phyloP scores from a whole-genome alignment of 2,113 vertebrate genomes.

The Dromaius novaehollandiae region DNA sequence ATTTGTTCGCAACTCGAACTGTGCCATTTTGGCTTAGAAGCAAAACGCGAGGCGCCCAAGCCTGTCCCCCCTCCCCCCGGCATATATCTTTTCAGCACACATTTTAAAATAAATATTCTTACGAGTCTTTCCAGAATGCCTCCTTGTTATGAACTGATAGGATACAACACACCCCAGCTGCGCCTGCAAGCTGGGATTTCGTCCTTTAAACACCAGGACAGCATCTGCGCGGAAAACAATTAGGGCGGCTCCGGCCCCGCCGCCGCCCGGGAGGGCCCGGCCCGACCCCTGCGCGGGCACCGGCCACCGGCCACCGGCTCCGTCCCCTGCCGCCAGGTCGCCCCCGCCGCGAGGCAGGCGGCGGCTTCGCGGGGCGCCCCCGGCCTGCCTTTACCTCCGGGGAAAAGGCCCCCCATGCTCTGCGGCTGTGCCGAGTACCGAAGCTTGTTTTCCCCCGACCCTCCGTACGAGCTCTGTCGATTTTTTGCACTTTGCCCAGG shows the following conservation, averaged over 20 bases:
- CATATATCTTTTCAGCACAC: slow-evolving; percentile 34
- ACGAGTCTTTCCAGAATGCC: slow-evolving; percentile 24
- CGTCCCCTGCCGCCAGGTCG: not conserved
- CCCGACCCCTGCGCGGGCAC: not conserved
- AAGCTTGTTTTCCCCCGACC: not conserved
- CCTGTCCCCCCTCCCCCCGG: not conserved
- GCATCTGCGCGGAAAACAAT: not conserved
- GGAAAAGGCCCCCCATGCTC: fast-evolving
- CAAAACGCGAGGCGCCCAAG: not conserved
- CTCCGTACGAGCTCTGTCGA: not conserved
- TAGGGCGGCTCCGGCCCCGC: not conserved
- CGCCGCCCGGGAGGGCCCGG: fast-evolving
- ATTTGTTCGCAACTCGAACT: slow-evolving; percentile 49
- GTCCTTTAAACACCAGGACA: not conserved
- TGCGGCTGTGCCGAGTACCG: not conserved
- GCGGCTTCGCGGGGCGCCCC: not conserved
- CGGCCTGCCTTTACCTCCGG: not conserved
- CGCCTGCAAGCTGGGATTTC: not conserved
- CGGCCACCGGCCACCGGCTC: too few relatives aligned
- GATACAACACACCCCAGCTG: not conserved
- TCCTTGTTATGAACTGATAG: slow-evolving; percentile 27
- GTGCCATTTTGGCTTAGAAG: slow-evolving; percentile 35
- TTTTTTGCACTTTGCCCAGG: not conserved
- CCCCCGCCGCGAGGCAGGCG: not conserved
- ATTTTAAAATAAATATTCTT: slow-evolving; percentile 57